Base-by-base conservation (phyloP, 2,797 vertebrate species). In the Pogoniulus pusillus region DNA sequence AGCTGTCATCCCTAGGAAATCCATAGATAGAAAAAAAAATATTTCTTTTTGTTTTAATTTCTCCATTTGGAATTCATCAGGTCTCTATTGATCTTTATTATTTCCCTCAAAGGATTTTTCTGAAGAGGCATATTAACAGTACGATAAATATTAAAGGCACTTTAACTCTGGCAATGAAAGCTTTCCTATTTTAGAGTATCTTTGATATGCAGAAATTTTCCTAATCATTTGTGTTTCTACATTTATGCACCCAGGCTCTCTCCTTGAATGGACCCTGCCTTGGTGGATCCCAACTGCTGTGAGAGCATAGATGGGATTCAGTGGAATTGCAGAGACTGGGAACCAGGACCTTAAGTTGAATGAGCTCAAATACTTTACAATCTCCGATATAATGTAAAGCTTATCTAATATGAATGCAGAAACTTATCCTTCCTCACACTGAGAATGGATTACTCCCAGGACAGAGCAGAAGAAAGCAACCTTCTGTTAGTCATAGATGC, bases 131-230 rank as follows among this genome's bases (percentile, higher is more conserved):
- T 82, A 92, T 96, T 96, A 95, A 91, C 83, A 82, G 76, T 79
- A 77, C 79, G 95, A 96, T 97, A 96, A 97, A 97, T 96, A 97
- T 94, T 95, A 95, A 94, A 94, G 93, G 82, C 91, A 93, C 83
- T 96, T 96, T 95, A 96, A 87, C 51, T 81, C 74, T 95, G 64
- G 39, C 57, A 95, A 90, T 85, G 83, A 93, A 90, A 78, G 72
- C 88, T 83, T 83, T 89, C 89, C 90, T 76, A 65, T 58, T 57
- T 82, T 74, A 85, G 54, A 57, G 75, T 83, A 63, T 71, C 69
- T 95, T 88, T 82, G 43, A 65, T 84, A 93, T 72, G 80, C 55
- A 73, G 82, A 77, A 91, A 94, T 19, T 34, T 26, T 35, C 19
- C 11, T 70, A n/a, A 65, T 18, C 54, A n/a, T 16, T 91, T 79